A percentile compares a stretch with the other conserved stretches of the same genome.
Conservation (phyloP, 2,888 invertebrate genomes). For the Sphaeridia pumilis region DNA sequence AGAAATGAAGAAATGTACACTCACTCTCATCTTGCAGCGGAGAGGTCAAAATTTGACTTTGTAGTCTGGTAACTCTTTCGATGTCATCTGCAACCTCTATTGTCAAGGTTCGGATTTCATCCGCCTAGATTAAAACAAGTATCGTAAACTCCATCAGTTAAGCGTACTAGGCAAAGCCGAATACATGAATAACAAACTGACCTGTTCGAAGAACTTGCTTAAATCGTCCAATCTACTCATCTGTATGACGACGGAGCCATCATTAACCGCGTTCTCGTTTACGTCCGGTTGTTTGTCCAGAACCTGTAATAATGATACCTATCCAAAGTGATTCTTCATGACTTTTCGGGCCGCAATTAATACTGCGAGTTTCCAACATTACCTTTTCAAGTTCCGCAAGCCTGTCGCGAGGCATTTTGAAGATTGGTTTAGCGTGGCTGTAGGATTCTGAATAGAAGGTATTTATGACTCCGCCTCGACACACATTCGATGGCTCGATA, state of each 20-base stretch:
- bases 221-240: conserved; percentile 26
- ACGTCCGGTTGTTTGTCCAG: conserved; percentile 1
- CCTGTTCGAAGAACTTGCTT: conserved; percentile 30
- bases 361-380: conserved; percentile 1
- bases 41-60: conserved; percentile 47
- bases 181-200: conserved; percentile 1
- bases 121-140: conserved; percentile 37
- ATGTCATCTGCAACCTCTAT: conserved; percentile 39
- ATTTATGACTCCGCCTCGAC: no score
- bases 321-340: not conserved
- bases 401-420: conserved; percentile 27
- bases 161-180: not conserved
- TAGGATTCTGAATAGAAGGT: no score
- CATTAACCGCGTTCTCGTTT: conserved; percentile 16
- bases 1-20: conserved; percentile 20
- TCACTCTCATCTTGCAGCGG: conserved; percentile 44
- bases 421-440: no score
- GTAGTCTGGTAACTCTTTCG: conserved; percentile 40
- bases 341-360: not conserved
- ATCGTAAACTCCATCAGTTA: not conserved
- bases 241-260: conserved; percentile 22
- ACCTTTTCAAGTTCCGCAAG: conserved; percentile 29
- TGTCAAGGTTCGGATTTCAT: conserved; percentile 40
- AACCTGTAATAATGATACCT: conserved; percentile 4
- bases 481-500: no score